Conservation (phyloP, 2,113 vertebrate genomes). For the Odontesthes bonariensis region DNA sequence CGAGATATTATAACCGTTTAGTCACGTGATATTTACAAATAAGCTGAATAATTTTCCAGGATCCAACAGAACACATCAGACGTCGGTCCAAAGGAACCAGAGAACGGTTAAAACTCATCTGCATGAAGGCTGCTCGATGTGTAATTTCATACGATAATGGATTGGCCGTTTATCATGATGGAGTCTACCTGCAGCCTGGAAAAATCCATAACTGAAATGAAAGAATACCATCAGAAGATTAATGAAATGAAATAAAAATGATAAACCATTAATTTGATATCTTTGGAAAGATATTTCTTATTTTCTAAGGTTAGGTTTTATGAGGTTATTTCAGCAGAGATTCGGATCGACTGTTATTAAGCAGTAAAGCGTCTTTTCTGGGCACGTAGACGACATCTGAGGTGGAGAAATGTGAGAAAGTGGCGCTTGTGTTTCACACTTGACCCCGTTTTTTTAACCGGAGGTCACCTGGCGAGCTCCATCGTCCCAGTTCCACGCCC, state of each 20-base stretch:
- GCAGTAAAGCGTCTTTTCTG: slow-evolving; percentile 30
- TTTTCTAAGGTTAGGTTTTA: slow-evolving; percentile 66
- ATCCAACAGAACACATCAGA: no score
- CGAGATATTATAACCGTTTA: no score
- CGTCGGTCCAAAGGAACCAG: neutral
- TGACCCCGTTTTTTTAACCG: slow-evolving; percentile 73
- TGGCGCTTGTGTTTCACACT: slow-evolving; percentile 75
- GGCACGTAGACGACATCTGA: neutral
- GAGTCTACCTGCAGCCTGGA: slow-evolving; percentile 39
- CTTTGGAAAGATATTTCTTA: slow-evolving; percentile 38
- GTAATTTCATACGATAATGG: slow-evolving; percentile 45
- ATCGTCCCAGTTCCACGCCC: neutral
- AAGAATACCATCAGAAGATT: slow-evolving; percentile 39
- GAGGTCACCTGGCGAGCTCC: slow-evolving; percentile 60
- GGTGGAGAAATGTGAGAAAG: slow-evolving; percentile 22
- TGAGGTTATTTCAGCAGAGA: slow-evolving; percentile 52
- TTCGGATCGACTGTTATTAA: slow-evolving; percentile 58
- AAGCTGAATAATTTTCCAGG: no score
- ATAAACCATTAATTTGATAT: slow-evolving; percentile 54
- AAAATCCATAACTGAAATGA: slow-evolving; percentile 46
- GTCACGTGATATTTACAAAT: no score
- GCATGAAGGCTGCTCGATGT: slow-evolving; percentile 19
- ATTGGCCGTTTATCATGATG: slow-evolving; percentile 31
- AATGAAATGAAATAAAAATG: slow-evolving; percentile 48
- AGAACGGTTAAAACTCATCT: slow-evolving; percentile 12